phyloP scores from a whole-genome alignment of 2,113 vertebrate species.

The Microcebus griseorufus region DNA sequence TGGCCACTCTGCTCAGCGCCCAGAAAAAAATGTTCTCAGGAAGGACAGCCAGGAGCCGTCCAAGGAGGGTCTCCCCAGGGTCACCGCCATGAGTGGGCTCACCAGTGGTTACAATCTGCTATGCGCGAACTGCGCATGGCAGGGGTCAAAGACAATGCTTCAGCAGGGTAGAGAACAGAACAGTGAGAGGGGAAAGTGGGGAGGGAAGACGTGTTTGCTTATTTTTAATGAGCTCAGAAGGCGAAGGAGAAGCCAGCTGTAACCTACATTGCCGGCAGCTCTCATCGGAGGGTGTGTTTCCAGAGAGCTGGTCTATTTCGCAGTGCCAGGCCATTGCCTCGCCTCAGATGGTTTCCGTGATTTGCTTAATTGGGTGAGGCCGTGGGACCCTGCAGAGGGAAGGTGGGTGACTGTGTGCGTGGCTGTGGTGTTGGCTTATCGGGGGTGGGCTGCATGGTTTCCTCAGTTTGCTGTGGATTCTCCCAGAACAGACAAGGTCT shows the following conservation, averaged over 20 bases:
- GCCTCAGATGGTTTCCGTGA: neutral
- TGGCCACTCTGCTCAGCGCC: neutral
- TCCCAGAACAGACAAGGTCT: neutral
- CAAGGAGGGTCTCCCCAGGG: neutral
- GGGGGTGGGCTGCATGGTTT: neutral
- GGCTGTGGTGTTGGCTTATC: neutral
- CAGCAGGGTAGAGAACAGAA: neutral
- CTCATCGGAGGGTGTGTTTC: conserved; percentile 28
- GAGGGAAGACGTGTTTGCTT: conserved; percentile 32
- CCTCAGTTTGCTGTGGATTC: neutral
- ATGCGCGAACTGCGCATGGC: neutral
- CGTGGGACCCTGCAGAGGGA: neutral
- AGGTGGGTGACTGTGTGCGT: neutral
- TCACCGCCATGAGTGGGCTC: neutral
- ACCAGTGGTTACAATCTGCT: neutral
- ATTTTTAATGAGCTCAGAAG: conserved; percentile 66
- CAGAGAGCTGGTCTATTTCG: conserved; percentile 65
- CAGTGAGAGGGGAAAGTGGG: neutral
- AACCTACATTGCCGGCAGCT: conserved; percentile 32
- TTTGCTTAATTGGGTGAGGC: conserved; percentile 51
- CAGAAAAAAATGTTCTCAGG: neutral
- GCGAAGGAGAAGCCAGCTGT: conserved; percentile 8
- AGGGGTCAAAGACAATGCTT: neutral
- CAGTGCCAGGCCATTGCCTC: conserved; percentile 42
- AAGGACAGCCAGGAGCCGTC: neutral